Conservation (phyloP, 2,113 vertebrate genomes). For the Desmodus rotundus region DNA sequence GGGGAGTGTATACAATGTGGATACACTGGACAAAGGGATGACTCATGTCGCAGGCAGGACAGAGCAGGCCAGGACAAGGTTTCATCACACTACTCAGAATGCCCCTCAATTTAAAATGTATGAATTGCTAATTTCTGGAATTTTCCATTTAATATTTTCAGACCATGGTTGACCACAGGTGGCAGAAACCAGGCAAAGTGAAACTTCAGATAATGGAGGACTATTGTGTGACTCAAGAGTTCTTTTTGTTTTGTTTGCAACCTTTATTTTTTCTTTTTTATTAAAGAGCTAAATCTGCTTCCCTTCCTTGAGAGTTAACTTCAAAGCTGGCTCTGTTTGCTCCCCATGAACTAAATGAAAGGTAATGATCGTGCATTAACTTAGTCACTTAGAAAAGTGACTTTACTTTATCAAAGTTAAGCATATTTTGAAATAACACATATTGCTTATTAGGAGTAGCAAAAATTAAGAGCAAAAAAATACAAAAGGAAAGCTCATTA, state of each 20-base stretch:
- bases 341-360: background rate
- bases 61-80: background rate
- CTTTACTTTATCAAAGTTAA: constrained; percentile 5
- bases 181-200: background rate
- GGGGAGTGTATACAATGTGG: background rate
- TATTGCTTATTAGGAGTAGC: background rate
- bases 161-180: background rate
- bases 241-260: background rate
- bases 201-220: background rate
- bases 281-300: background rate
- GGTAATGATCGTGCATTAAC: background rate
- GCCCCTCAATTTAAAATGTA: background rate
- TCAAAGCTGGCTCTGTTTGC: background rate
- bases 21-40: background rate
- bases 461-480: constrained; percentile 27
- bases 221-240: background rate
- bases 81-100: background rate
- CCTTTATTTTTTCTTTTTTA: background rate
- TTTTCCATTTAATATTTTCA: background rate
- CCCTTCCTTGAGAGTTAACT: background rate
- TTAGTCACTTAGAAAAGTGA: background rate
- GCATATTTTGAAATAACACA: background rate
- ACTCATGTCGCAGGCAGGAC: background rate
- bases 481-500: background rate
- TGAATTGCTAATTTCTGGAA: background rate